phyloP scores from a whole-genome alignment of 1,140 invertebrate species.

The Drosophila fuyamai region DNA sequence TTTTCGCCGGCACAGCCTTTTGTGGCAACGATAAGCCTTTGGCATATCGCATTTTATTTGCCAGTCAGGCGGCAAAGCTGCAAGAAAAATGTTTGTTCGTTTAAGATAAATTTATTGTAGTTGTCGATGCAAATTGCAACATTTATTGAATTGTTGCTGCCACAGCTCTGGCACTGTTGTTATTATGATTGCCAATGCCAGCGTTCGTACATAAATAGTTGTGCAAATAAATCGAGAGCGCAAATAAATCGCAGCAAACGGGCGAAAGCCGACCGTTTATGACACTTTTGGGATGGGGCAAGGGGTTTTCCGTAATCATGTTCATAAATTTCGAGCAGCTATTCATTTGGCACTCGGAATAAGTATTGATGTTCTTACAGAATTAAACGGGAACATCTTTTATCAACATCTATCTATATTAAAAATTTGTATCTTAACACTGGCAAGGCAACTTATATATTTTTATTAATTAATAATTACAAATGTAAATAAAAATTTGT shows the following conservation, averaged over 20 bases:
- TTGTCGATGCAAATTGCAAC: slow-evolving; percentile 78
- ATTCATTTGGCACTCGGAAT: slow-evolving; percentile 1
- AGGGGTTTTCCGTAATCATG: slow-evolving; percentile 55
- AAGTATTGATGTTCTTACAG: too few species aligned
- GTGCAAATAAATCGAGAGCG: slow-evolving; percentile 70
- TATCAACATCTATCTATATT: too few species aligned
- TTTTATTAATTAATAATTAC: too few species aligned
- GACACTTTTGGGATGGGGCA: slow-evolving; percentile 38
- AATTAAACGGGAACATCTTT: too few species aligned
- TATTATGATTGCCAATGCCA: slow-evolving; percentile 44
- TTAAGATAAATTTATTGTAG: slow-evolving; percentile 82
- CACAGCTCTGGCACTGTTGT: slow-evolving; percentile 6
- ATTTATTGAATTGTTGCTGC: slow-evolving; percentile 76
- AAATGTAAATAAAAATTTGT: too few species aligned
- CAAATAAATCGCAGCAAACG: slow-evolving; percentile 66
- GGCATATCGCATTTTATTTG: slow-evolving; percentile 74
- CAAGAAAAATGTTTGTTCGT: slow-evolving; percentile 82
- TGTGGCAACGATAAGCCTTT: slow-evolving; percentile 75
- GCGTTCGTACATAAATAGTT: slow-evolving; percentile 76
- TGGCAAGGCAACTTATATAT: too few species aligned
- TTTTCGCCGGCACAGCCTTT: slow-evolving; percentile 48
- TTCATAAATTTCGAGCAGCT: slow-evolving; percentile 63
- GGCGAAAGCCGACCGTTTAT: slow-evolving; percentile 58
- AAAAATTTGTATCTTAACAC: too few species aligned
- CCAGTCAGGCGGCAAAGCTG: slow-evolving; percentile 58